Evolutionary conservation across 2,113 vertebrate genomes (phyloP), one percentile per base, ranked within the genome.

Genomic region (Ophthalmolycus amberensis): DNA sequence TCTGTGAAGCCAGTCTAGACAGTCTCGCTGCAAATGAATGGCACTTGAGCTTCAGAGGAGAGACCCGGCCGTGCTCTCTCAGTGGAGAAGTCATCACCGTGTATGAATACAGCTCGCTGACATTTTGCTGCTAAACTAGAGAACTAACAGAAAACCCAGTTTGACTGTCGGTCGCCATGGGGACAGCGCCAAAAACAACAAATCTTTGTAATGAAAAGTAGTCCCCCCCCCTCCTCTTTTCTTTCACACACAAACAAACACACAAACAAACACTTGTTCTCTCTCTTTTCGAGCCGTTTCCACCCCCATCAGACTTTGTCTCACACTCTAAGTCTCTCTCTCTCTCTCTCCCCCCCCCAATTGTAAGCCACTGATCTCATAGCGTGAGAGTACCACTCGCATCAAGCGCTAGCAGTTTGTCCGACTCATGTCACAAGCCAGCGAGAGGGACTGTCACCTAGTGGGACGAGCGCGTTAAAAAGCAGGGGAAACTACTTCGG

Each of bases 1-100:
- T 89, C 85, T 86, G 25, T 84, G 72, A 81, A 91, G 80, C 63
- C 65, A 77, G 93, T 94, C 93, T 94, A 94, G 92, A 93, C 92
- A 91, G 87, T 76, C 71, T 85, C 75, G 90, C 42, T 87, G 75
- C 78, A 87, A 82, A 73, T 90, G 85, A 93, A 91, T 91, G 89
- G 85, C 83, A 80, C 90, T 92, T 75, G 44, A 90, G 77, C 66
- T 71, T 12, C 71, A 68, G 68, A 79, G 16, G 38, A 78, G 82
- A 87, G 85, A 77, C 81, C 79, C 77, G 84, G 71, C 86, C 71
- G 44, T 86, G 80, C 85, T 88, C 81, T 88, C 87, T 93, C 90
- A 32, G 70, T 79, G 82, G 86, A 91, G 89, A 85, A 89, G 75
- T 64, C 77, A 77, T 82, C 81, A 59, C 65, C 69, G 16, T 44